Evolutionary conservation across 2,113 vertebrate genomes (phyloP), one percentile per base, ranked within the genome.

Genomic region (Pelecanus crispus): DNA sequence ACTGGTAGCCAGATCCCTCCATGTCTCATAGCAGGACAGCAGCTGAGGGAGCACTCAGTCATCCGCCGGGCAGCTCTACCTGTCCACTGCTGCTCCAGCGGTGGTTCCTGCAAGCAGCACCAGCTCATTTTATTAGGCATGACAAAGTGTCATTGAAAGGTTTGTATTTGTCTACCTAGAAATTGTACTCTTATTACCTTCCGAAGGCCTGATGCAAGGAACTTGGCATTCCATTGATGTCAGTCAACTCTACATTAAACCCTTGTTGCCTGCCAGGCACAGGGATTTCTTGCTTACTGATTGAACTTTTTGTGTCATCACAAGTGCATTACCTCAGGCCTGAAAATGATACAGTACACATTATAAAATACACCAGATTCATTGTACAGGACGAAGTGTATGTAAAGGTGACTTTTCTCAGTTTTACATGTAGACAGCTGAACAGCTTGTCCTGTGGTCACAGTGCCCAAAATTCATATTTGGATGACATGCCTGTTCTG

Each of bases 11-110:
- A 63, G 24, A 63, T 59, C 13, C 12, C 26, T 63, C 22, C 11
- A 5, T 18, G 34, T 62, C 38, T 75, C 0, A 0, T 17, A 66
- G 44, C 4, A 55, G 32, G 26, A 77, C 29, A 17, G 21, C 34
- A 53, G 19, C 4, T 40, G 29, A 55, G 31, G 19, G 9, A 88
- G 22, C 24, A 29, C 38, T 49, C 31, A 10, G 42, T 42, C 7
- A 14, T 6, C 2, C 22, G 8, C 13, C 8, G 34, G 9, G 32
- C 32, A 70, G 11, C 6, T 45, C 29, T 29, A 13, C 17, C 9
- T 56, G 4, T 31, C 73, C 32, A 1, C 17, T 73, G 25, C 28
- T 88, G 24, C 34, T 36, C 15, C 15, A 7, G 6, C 13, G 18
- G 18, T 40, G 9, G 16, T 12, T 73, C 31, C 47, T 58, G 53